A percentile compares a stretch with the other conserved stretches of the same genome.
These are phyloP conservation scores for Carterocephalus palaemon DNA, from an alignment of 2,888 invertebrate genomes.

Conservation along the genomic window DNA sequence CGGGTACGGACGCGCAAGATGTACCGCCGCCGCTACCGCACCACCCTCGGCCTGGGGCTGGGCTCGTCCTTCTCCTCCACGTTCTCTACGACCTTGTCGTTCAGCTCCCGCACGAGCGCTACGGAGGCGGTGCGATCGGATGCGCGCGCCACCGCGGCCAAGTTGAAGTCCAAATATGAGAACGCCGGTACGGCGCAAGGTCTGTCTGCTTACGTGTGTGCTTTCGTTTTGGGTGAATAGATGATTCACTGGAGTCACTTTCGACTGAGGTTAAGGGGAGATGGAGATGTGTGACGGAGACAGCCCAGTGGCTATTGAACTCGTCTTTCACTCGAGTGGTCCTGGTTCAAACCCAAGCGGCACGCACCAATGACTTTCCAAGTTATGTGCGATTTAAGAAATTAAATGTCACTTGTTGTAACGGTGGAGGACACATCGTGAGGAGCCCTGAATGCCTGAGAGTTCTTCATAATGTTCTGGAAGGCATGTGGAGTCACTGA, in stretches of 20 bases:
- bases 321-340: too few species aligned
- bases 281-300: too few species aligned
- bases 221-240: constrained; percentile 22
- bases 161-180: constrained; percentile 72
- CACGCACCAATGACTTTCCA: too few species aligned
- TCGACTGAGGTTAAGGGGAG: not conserved
- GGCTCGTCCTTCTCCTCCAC: constrained; percentile 68
- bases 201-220: constrained; percentile 40
- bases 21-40: constrained; percentile 73
- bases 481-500: too few species aligned
- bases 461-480: too few species aligned
- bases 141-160: constrained; percentile 71
- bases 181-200: constrained; percentile 74
- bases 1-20: constrained; percentile 47
- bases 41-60: constrained; percentile 67
- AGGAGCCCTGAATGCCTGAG: too few species aligned
- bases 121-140: constrained; percentile 65
- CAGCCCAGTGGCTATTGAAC: too few species aligned
- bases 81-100: constrained; percentile 58
- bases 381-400: too few species aligned
- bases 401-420: too few species aligned
- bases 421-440: too few species aligned
- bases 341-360: too few species aligned
- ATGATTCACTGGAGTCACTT: not conserved
- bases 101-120: constrained; percentile 37